A percentile compares a stretch with the other conserved stretches of the same genome.
phyloP scores from a whole-genome alignment of 2,797 vertebrate genomes.

The Percopsis omiscomaycus region DNA sequence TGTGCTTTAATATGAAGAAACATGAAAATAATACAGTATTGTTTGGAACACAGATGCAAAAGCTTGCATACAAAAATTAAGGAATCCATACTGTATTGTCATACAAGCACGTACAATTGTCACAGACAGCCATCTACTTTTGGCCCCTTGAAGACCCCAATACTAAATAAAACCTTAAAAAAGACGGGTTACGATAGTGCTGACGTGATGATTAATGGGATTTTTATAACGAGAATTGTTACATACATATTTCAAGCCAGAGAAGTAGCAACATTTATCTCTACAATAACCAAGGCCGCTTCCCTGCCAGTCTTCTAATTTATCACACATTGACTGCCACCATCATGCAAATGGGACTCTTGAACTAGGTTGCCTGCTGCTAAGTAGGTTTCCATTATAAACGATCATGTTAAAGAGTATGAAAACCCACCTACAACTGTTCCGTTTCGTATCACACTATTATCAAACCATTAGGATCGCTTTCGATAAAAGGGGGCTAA shows the following conservation, averaged over 20 bases:
- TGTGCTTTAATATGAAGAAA: slow-evolving; percentile 33
- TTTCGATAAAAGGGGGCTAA: slow-evolving; percentile 28
- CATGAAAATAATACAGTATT: slow-evolving; percentile 29
- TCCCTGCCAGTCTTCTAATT: slow-evolving; percentile 41
- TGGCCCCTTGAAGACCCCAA: slow-evolving; percentile 66
- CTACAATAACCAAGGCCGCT: slow-evolving; percentile 51
- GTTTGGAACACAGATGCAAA: too few species aligned
- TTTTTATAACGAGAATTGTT: slow-evolving; percentile 21
- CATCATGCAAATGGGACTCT: slow-evolving; percentile 51
- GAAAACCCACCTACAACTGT: neutral
- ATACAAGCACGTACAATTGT: too few species aligned
- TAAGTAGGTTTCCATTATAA: slow-evolving; percentile 3
- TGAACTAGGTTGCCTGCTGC: slow-evolving; percentile 24
- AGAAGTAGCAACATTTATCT: slow-evolving; percentile 63
- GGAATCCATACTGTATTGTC: too few species aligned
- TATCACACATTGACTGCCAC: slow-evolving; percentile 42
- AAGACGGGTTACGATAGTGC: neutral
- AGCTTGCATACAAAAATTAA: too few species aligned
- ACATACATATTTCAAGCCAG: slow-evolving; percentile 41
- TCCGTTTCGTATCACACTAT: neutral
- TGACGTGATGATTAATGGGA: neutral
- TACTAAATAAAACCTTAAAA: slow-evolving; percentile 84
- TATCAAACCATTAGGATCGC: slow-evolving; percentile 29
- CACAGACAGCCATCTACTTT: slow-evolving; percentile 5
- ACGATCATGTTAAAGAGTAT: slow-evolving; percentile 19